These are phyloP conservation scores for Eupeodes corollae DNA, from an alignment of 1,140 invertebrate species.

Conservation along the genomic window DNA sequence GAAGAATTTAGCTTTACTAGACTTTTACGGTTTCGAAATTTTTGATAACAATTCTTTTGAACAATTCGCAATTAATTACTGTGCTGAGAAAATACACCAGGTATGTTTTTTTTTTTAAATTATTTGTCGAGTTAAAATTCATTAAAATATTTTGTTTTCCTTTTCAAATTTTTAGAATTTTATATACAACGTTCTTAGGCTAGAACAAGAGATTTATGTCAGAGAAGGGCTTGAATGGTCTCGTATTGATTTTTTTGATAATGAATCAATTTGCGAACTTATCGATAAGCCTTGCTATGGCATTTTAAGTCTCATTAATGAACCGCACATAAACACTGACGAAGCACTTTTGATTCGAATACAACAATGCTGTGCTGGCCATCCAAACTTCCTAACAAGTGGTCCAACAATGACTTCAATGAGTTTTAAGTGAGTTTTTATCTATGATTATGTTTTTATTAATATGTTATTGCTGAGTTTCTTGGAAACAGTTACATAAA, in stretches of 20 bases:
- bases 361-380: slow-evolving; percentile 51
- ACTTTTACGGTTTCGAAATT: slow-evolving; percentile 81
- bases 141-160: neutral
- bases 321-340: slow-evolving; percentile 61
- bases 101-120: slow-evolving; percentile 4
- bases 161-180: slow-evolving; percentile 19
- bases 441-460: no score
- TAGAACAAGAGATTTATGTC: slow-evolving; percentile 77
- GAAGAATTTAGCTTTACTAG: slow-evolving; percentile 57
- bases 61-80: slow-evolving; percentile 84
- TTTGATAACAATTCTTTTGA: slow-evolving; percentile 63
- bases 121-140: neutral
- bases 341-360: slow-evolving; percentile 61
- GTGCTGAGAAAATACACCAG: slow-evolving; percentile 77
- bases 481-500: no score
- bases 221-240: slow-evolving; percentile 63
- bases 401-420: slow-evolving; percentile 26
- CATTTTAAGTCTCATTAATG: slow-evolving; percentile 56
- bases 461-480: no score
- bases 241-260: slow-evolving; percentile 55
- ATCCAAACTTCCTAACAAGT: slow-evolving; percentile 45
- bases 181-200: slow-evolving; percentile 27
- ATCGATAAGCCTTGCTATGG: slow-evolving; percentile 41
- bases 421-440: slow-evolving; percentile 25
- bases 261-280: slow-evolving; percentile 42